These are phyloP conservation scores for Diachrysia chrysitis DNA, from an alignment of 2,888 invertebrate genomes.

Conservation along the genomic window DNA sequence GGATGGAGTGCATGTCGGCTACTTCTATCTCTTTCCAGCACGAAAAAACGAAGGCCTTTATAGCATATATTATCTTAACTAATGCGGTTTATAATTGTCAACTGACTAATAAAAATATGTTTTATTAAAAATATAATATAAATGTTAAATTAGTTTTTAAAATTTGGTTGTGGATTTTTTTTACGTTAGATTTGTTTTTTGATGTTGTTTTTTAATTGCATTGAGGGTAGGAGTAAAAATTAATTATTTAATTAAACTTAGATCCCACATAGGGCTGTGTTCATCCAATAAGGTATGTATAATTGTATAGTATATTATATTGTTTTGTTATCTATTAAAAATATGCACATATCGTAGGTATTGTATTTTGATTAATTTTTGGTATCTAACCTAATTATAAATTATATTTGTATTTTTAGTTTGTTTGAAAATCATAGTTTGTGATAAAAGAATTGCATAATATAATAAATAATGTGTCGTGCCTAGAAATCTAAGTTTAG, in stretches of 20 bases:
- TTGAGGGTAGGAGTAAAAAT: background rate
- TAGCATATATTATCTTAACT: too few species aligned
- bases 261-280: constrained; percentile 4
- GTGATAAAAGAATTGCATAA: background rate
- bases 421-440: background rate
- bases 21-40: too few species aligned
- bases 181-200: background rate
- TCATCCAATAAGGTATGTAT: background rate
- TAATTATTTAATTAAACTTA: background rate
- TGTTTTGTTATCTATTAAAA: background rate
- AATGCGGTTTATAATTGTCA: too few species aligned
- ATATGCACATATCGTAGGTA: background rate
- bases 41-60: too few species aligned
- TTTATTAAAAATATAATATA: too few species aligned
- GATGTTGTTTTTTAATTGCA: background rate
- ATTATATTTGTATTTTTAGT: background rate
- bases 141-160: background rate
- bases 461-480: background rate
- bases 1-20: too few species aligned
- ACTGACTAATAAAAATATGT: too few species aligned
- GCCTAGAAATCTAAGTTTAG: constrained; percentile 22
- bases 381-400: background rate
- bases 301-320: background rate
- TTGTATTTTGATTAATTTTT: background rate
- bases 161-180: background rate